phyloP scores from a whole-genome alignment of 2,888 invertebrate species.

The Alloscopus bannaensis region DNA sequence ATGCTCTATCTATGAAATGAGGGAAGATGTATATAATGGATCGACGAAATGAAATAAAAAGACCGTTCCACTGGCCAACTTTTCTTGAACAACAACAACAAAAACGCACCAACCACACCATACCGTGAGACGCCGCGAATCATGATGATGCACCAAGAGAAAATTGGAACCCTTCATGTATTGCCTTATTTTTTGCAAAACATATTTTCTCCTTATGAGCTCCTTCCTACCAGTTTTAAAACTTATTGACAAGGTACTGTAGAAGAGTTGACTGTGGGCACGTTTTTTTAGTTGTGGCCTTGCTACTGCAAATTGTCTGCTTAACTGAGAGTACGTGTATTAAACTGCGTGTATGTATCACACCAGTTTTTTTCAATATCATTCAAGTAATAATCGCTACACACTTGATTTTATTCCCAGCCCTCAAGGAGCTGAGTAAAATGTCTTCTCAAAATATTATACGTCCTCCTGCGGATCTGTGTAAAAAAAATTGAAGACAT shows the following conservation, averaged over 20 bases:
- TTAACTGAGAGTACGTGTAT: no score
- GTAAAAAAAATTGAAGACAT: no score
- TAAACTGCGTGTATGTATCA: not conserved
- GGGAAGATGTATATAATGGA: slow-evolving; percentile 19
- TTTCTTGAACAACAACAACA: slow-evolving; percentile 43
- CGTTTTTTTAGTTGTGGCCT: slow-evolving; percentile 27
- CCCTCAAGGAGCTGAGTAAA: no score
- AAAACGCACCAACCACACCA: slow-evolving; percentile 1
- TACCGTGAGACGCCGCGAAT: no score
- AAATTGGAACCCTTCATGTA: no score
- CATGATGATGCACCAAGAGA: slow-evolving; percentile 4
- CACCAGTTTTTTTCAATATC: slow-evolving; percentile 36
- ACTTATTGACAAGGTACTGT: no score
- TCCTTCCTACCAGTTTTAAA: slow-evolving; percentile 26
- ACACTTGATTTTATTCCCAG: no score
- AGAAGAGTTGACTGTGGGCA: no score
- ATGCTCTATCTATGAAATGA: slow-evolving; percentile 26
- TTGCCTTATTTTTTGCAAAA: slow-evolving; percentile 12
- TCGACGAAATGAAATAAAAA: slow-evolving; percentile 38
- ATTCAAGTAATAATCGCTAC: no score
- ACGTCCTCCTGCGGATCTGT: no score
- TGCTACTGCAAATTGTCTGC: slow-evolving; percentile 19
- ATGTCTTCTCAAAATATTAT: no score
- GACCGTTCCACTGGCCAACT: slow-evolving; percentile 62
- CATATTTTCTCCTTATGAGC: slow-evolving; percentile 19